A percentile compares a stretch with the other conserved stretches of the same genome.
Evolutionary conservation across 2,797 vertebrate species (phyloP).

Genomic region (Brachyalestes nurse): DNA sequence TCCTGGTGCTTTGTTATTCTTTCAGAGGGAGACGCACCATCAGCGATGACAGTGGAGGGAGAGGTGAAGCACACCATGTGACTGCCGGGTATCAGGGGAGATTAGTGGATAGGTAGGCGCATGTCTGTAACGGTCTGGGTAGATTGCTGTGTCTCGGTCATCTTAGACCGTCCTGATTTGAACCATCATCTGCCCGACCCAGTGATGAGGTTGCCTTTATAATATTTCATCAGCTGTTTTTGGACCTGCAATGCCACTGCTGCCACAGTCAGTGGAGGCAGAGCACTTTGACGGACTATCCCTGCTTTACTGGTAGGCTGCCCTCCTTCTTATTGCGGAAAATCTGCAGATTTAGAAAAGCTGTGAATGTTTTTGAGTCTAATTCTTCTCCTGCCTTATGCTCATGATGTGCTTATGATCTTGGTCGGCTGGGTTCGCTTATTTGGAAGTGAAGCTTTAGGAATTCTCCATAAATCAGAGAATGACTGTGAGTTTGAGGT

Average conservation of each 20-base stretch:
- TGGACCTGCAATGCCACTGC: constrained; percentile 78
- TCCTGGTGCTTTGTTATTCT: constrained; percentile 32
- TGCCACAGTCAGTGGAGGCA: constrained; percentile 75
- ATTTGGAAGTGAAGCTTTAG: not conserved
- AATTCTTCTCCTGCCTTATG: not conserved
- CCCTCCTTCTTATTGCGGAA: constrained; percentile 28
- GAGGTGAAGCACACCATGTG: constrained; percentile 73
- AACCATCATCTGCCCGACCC: constrained; percentile 49
- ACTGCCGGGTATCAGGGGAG: constrained; percentile 78
- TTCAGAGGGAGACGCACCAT: constrained; percentile 43
- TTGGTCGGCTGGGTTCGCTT: not conserved
- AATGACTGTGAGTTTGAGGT: constrained; percentile 3
- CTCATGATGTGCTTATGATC: not conserved
- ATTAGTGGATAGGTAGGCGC: constrained; percentile 82
- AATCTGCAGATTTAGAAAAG: constrained; percentile 40
- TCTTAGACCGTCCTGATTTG: constrained; percentile 66
- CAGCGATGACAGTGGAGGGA: constrained; percentile 47
- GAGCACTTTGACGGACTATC: constrained; percentile 84
- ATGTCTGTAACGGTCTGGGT: constrained; percentile 69
- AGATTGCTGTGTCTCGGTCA: constrained; percentile 70
- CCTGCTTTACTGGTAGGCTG: constrained; percentile 84
- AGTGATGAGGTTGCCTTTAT: constrained; percentile 56
- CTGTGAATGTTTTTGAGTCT: constrained; percentile 56
- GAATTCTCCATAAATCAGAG: not conserved
- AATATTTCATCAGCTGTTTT: constrained; percentile 51